Conservation (phyloP, 2,113 vertebrate species). For the Amia ocellicauda region DNA sequence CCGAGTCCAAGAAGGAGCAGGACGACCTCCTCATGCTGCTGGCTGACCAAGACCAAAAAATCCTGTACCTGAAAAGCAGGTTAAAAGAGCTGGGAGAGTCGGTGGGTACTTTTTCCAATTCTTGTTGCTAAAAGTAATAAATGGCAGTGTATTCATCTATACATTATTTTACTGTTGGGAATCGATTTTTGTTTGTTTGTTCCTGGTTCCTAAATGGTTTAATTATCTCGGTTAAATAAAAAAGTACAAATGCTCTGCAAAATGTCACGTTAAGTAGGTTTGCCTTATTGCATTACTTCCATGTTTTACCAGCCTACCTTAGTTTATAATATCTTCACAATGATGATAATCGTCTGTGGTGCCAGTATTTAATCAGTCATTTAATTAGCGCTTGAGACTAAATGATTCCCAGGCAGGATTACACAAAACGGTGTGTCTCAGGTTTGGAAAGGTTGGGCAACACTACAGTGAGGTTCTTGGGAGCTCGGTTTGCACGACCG, state of each 20-base stretch:
- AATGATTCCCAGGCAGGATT: too few species aligned
- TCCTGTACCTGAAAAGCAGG: slow-evolving; percentile 72
- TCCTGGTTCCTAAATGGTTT: not conserved
- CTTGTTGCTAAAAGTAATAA: too few species aligned
- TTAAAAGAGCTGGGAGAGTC: slow-evolving; percentile 83
- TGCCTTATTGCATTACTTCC: not conserved
- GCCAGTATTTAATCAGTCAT: too few species aligned
- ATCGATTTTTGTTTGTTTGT: slow-evolving; percentile 48
- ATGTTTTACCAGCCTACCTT: too few species aligned
- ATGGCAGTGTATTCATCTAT: not conserved
- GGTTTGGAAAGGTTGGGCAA: too few species aligned
- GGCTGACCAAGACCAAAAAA: slow-evolving; percentile 97
- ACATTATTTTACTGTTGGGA: slow-evolving; percentile 23
- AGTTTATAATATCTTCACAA: too few species aligned
- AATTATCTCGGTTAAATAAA: not conserved
- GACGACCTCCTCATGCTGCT: slow-evolving; percentile 93
- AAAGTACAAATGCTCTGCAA: not conserved
- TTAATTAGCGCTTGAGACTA: too few species aligned
- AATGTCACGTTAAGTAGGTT: not conserved
- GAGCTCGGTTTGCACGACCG: too few species aligned
- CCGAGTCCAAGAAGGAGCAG: slow-evolving; percentile 92
- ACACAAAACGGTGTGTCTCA: too few species aligned
- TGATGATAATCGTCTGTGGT: too few species aligned
- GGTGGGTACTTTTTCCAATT: slow-evolving; percentile 56
- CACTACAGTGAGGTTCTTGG: too few species aligned